phyloP scores from a whole-genome alignment of 2,888 invertebrate genomes.

The Plebejus anna region DNA sequence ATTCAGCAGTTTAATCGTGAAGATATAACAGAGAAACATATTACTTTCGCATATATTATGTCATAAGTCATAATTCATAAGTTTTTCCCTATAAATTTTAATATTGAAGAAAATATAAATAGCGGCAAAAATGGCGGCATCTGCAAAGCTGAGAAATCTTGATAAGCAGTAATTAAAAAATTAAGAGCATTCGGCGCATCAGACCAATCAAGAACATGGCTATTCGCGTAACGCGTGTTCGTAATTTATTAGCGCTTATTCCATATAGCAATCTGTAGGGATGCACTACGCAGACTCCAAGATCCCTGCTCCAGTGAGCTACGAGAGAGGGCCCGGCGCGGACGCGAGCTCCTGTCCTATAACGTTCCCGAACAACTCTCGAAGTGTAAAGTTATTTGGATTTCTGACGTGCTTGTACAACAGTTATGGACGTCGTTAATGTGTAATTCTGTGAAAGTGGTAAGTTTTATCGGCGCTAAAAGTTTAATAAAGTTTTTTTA shows the following conservation, averaged over 20 bases:
- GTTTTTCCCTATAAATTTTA: too few species aligned
- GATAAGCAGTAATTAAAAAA: conserved; percentile 11
- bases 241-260: conserved; percentile 79
- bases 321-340: conserved; percentile 59
- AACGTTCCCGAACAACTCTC: conserved; percentile 47
- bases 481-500: background rate
- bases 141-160: too few species aligned
- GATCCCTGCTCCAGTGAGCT: conserved; percentile 73
- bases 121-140: too few species aligned
- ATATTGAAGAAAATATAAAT: too few species aligned
- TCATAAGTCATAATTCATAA: too few species aligned
- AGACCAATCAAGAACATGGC: conserved; percentile 75
- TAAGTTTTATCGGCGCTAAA: conserved; percentile 44
- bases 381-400: conserved; percentile 44
- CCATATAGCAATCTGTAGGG: conserved; percentile 77
- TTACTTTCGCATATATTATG: too few species aligned
- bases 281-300: conserved; percentile 79
- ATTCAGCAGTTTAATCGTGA: too few species aligned
- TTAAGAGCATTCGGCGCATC: conserved; percentile 49
- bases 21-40: too few species aligned
- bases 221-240: conserved; percentile 70
- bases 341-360: conserved; percentile 48
- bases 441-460: conserved; percentile 45
- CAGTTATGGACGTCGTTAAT: conserved; percentile 58
- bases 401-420: conserved; percentile 45